These are phyloP conservation scores for Pasiphila rectangulata DNA, from an alignment of 2,888 invertebrate genomes.

Conservation along the genomic window DNA sequence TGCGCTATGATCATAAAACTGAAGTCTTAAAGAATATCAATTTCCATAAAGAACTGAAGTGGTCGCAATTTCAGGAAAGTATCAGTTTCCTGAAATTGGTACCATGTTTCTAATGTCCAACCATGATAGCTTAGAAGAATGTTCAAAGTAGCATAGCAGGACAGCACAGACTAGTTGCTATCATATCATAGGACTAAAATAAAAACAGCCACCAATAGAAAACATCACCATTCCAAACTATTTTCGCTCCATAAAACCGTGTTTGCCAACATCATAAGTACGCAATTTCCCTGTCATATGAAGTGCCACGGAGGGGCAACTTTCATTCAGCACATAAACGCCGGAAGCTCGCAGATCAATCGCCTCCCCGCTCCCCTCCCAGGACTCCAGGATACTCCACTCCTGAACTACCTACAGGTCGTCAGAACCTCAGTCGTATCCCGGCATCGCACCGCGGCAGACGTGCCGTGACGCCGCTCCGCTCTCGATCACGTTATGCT, in stretches of 20 bases:
- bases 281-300: slow-evolving; percentile 24
- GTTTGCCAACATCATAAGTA: slow-evolving; percentile 16
- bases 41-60: too few species aligned
- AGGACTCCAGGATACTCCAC: slow-evolving; percentile 53
- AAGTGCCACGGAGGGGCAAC: slow-evolving; percentile 43
- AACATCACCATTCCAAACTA: background rate
- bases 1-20: too few species aligned
- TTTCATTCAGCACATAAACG: slow-evolving; percentile 63
- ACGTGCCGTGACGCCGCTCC: slow-evolving; percentile 40
- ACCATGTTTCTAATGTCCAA: too few species aligned
- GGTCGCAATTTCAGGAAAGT: too few species aligned
- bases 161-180: too few species aligned
- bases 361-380: slow-evolving; percentile 49
- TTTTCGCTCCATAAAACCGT: background rate
- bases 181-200: too few species aligned
- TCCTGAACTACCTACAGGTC: slow-evolving; percentile 33
- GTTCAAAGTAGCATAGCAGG: too few species aligned
- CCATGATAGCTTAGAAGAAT: too few species aligned
- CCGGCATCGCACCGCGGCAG: slow-evolving; percentile 46
- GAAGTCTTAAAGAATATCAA: too few species aligned
- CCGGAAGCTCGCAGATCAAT: slow-evolving; percentile 73
- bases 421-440: slow-evolving; percentile 51
- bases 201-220: background rate
- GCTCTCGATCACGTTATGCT: slow-evolving; percentile 58
- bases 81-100: too few species aligned